Evolutionary conservation across 2,888 invertebrate species (phyloP), one percentile per base, ranked within the genome.

Genomic region (Lepidonotus clava): DNA sequence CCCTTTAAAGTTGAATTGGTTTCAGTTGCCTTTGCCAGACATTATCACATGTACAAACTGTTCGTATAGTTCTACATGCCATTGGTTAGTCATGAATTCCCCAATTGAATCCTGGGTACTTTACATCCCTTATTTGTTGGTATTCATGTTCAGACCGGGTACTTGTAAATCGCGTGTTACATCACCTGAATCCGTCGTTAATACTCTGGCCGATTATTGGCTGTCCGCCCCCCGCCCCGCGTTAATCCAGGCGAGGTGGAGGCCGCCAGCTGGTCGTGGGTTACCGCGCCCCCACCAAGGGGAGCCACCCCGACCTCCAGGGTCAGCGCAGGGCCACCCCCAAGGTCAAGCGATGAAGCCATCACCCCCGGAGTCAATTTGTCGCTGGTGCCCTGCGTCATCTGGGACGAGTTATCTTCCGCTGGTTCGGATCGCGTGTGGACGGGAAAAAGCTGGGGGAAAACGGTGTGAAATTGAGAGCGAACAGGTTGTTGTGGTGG

Each of bases 321-420:
- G 61, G 61, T 61, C 61, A 61, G n/a, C 24, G 4, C 61, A 28
- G 11, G 61, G 28, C 61, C 24, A 11, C n/a, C n/a, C 61, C 28
- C 28, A 61, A 61, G 61, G 56, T 61, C 61, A 61, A 61, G 28
- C 24, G 61, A 61, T 61, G 61, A 61, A 61, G 61, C 61, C 61
- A 61, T 61, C 61, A 61, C 61, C 61, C 61, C 24, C 28, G 21
- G 61, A 61, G 61, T 61, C 61, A 61, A 61, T 61, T 61, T 61
- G 61, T 61, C 61, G 24, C 61, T 14, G 61, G 61, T 61, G 6
- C 2, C 28, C 28, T 11, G 28, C 61, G 61, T 61, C 61, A 61
- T 61, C 28, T 61, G 61, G 61, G 61, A 4, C 61, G 61, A 32
- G n/a, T 61, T 61, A 61, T 61, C 61, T 61, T 46, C 61, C 61